Evolutionary conservation across 2,113 vertebrate species (phyloP), one percentile per base, ranked within the genome.

Genomic region (Gopherus flavomarginatus): DNA sequence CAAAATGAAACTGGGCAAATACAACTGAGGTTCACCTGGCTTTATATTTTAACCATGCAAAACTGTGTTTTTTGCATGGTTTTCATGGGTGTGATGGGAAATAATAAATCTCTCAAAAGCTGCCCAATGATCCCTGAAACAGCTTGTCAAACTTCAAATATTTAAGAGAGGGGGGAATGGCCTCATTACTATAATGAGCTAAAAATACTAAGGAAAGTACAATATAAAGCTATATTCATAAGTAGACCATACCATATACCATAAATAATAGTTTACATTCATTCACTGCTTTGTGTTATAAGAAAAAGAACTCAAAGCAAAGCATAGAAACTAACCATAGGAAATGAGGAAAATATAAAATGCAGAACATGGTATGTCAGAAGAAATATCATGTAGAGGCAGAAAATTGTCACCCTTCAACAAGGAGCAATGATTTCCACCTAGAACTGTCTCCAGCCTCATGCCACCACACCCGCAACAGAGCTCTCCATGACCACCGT

Each of bases 201-300:
- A 93, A 92, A 96, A 69, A 69, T 69, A 69, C 62, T n/a, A n/a
- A 69, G 62, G 65, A n/a, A 69, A n/a, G 65, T n/a, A 72, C 17
- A 72, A 96, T 87, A 93, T 89, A 83, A 86, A 96, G 87, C 96
- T 65, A 96, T 96, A 94, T 94, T 91, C 83, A 3, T 1, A 54
- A 53, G 22, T 84, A 91, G 69, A 85, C 65, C 81, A 93, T 96
- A 97, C 53, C 53, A 54, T 86, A 92, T 69, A 85, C 57, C 79
- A 94, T 96, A 97, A 97, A 95, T 97, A 97, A 94, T 95, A 47
- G 94, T 95, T 96, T 96, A 85, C 95, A 85, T 86, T 94, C 96
- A 96, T 96, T 94, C 94, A 94, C 85, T 81, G 86, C 92, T 90
- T 89, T 77, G 82, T 93, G 81, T 91, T 95, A 80, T 90, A 84